A percentile compares a stretch with the other conserved stretches of the same genome.
Conservation (phyloP, 2,797 vertebrate species). For the Dendrocincla fuliginosa region DNA sequence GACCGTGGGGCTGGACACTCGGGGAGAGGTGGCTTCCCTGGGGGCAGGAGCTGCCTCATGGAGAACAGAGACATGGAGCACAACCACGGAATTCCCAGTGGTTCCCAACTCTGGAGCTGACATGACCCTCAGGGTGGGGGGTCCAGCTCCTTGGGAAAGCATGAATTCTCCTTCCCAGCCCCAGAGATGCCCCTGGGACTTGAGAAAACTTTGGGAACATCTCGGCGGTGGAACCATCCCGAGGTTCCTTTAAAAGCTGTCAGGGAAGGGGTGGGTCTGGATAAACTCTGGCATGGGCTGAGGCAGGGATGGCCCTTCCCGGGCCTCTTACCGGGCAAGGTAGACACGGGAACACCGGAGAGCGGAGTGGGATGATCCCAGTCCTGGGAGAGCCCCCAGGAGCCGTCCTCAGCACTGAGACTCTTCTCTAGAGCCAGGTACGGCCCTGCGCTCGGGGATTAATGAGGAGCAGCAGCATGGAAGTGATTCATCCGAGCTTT, state of each 20-base stretch:
- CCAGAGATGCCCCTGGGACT: neutral
- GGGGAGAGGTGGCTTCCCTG: neutral
- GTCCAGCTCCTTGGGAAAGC: neutral
- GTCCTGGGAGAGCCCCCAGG: neutral
- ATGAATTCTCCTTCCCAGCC: neutral
- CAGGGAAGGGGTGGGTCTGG: neutral
- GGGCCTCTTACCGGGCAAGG: neutral
- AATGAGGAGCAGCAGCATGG: neutral
- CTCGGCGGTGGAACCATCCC: rapidly evolving
- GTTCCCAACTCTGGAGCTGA: neutral
- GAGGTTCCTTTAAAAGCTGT: neutral
- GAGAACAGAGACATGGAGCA: neutral
- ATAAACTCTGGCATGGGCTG: rapidly evolving
- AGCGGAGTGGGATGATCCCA: neutral
- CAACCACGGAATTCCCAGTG: neutral
- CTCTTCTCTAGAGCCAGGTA: neutral
- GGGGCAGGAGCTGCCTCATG: neutral
- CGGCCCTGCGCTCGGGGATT: neutral
- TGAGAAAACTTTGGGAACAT: neutral
- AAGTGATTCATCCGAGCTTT: neutral
- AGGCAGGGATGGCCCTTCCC: neutral
- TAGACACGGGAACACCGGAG: rapidly evolving
- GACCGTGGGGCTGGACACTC: neutral
- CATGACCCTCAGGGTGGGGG: neutral
- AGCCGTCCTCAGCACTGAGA: neutral